A percentile compares a stretch with the other conserved stretches of the same genome.
These are phyloP conservation scores for Zeus faber DNA, from an alignment of 2,113 vertebrate species.

Conservation along the genomic window DNA sequence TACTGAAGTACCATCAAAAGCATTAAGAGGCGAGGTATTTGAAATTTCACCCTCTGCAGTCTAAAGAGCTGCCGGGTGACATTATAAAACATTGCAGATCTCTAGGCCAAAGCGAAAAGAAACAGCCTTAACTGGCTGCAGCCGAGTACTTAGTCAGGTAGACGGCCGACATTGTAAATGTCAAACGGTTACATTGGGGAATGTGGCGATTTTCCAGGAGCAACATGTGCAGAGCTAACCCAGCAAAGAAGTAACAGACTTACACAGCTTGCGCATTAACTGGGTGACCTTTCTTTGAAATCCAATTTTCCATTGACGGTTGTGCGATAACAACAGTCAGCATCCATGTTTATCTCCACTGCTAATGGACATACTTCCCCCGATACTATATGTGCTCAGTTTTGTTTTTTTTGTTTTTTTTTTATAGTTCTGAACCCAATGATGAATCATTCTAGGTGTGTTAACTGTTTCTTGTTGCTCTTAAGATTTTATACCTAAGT, in stretches of 20 bases:
- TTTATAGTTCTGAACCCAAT: too few relatives aligned
- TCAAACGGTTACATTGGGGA: slow-evolving; percentile 44
- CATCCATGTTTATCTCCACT: slow-evolving; percentile 1
- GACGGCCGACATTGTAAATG: slow-evolving; percentile 65
- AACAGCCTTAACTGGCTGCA: slow-evolving; percentile 55
- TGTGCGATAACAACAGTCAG: slow-evolving; percentile 13
- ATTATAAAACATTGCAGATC: slow-evolving; percentile 48
- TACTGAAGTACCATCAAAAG: slow-evolving; percentile 15
- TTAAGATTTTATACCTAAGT: too few relatives aligned
- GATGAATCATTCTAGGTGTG: not conserved
- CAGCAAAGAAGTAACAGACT: slow-evolving; percentile 17
- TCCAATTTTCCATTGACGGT: slow-evolving; percentile 14
- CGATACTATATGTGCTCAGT: not conserved
- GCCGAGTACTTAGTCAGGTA: slow-evolving; percentile 39
- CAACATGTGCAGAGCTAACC: slow-evolving; percentile 24
- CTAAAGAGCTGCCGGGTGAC: slow-evolving; percentile 54
- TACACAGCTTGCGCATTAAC: slow-evolving; percentile 12
- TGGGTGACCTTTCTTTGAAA: slow-evolving; percentile 53
- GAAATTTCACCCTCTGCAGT: slow-evolving; percentile 61
- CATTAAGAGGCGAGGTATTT: slow-evolving; percentile 34
- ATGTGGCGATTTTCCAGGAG: slow-evolving; percentile 36
- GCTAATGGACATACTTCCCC: not conserved
- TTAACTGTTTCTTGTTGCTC: too few relatives aligned
- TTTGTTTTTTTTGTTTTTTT: too few relatives aligned
- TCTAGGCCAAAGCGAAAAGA: slow-evolving; percentile 29